A percentile compares a stretch with the other conserved stretches of the same genome.
Evolutionary conservation across 2,888 invertebrate species (phyloP).

Genomic region (Diplazon laetatorius): DNA sequence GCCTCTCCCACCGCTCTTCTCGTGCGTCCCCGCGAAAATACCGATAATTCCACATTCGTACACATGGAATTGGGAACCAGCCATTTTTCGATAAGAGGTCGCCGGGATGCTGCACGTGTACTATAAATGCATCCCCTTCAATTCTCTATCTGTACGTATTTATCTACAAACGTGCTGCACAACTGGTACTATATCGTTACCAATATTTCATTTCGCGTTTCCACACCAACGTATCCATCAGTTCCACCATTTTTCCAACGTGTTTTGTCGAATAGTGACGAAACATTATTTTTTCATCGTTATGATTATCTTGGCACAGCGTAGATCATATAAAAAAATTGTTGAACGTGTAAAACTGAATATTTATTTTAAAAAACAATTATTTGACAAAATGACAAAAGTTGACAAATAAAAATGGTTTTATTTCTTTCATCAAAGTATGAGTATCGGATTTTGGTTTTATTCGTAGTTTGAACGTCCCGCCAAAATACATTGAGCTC

Average conservation of each 20-base stretch:
- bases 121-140: slow-evolving; percentile 34
- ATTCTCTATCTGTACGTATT: slow-evolving; percentile 3
- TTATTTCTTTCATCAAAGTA: no score
- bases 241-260: background rate
- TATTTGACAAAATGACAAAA: slow-evolving; percentile 32
- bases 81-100: slow-evolving; percentile 62
- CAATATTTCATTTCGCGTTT: background rate
- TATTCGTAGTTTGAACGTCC: no score
- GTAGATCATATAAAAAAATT: background rate
- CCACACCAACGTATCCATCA: background rate
- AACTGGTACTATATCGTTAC: background rate
- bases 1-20: slow-evolving; percentile 23
- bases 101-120: slow-evolving; percentile 30
- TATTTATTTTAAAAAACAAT: slow-evolving; percentile 27
- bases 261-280: background rate
- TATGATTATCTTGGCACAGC: background rate
- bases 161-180: background rate
- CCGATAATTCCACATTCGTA: slow-evolving; percentile 63
- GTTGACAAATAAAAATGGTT: background rate
- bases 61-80: slow-evolving; percentile 62
- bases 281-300: slow-evolving; percentile 1
- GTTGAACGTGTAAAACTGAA: slow-evolving; percentile 31
- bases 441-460: no score
- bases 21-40: slow-evolving; percentile 51
- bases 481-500: no score